Conservation (phyloP, 1,140 invertebrate species). For the Ceratina australensis region DNA sequence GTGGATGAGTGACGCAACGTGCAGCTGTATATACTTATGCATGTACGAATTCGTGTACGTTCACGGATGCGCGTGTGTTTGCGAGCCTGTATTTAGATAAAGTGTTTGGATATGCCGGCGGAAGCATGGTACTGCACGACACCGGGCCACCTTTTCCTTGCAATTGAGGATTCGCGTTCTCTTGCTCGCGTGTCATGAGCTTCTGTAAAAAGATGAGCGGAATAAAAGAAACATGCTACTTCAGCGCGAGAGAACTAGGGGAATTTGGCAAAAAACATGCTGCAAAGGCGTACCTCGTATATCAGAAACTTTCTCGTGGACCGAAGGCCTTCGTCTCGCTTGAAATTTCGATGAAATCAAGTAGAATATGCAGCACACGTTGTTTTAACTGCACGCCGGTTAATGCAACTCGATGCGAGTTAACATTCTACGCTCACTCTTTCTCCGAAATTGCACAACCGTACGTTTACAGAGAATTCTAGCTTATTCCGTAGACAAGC, state of each 20-base stretch:
- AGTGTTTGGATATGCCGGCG: conserved; percentile 13
- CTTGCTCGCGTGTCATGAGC: too few relatives aligned
- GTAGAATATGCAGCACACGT: background rate
- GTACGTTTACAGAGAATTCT: conserved; percentile 16
- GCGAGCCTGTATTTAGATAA: background rate
- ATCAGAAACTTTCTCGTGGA: too few relatives aligned
- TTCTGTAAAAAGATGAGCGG: too few relatives aligned
- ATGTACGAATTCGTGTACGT: background rate
- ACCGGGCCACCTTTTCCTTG: background rate
- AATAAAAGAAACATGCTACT: too few relatives aligned
- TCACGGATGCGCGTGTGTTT: background rate
- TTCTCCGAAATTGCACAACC: conserved; percentile 18
- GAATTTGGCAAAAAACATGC: too few relatives aligned
- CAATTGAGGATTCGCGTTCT: background rate
- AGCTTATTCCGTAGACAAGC: conserved; percentile 5
- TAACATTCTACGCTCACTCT: background rate
- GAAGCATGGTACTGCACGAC: conserved; percentile 16
- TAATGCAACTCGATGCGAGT: background rate
- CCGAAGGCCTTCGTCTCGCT: too few relatives aligned
- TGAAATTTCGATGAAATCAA: too few relatives aligned
- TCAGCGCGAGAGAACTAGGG: too few relatives aligned
- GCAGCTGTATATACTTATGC: conserved; percentile 32
- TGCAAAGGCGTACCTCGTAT: too few relatives aligned
- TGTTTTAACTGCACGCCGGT: background rate
- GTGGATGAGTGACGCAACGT: conserved; percentile 43